Conservation (phyloP, 2,113 vertebrate genomes). For the Oncorhynchus mykiss region DNA sequence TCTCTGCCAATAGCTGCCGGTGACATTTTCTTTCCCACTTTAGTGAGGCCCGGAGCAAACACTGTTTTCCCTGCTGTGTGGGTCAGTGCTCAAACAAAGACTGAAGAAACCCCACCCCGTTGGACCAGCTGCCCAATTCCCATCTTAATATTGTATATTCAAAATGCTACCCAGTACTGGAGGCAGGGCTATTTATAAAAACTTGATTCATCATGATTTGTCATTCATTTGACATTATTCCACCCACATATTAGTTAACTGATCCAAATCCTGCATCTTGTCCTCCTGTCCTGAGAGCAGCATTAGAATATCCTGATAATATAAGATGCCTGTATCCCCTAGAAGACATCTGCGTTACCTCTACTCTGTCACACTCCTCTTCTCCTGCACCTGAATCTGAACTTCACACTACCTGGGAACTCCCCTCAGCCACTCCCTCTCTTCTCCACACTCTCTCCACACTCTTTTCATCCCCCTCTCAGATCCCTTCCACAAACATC, state of each 20-base stretch:
- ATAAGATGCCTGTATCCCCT: not conserved
- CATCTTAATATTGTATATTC: conserved; percentile 45
- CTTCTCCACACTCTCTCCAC: conserved; percentile 59
- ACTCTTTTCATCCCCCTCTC: conserved; percentile 76
- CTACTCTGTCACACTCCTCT: conserved; percentile 3
- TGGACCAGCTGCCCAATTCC: conserved; percentile 72
- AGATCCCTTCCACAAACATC: conserved; percentile 88
- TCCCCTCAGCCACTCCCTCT: conserved; percentile 34
- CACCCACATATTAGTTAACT: too few species aligned
- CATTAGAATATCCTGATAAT: not conserved
- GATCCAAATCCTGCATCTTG: too few species aligned
- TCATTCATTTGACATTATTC: too few species aligned
- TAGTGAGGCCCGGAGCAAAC: conserved; percentile 40
- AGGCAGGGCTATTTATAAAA: conserved; percentile 13
- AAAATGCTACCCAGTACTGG: conserved; percentile 33
- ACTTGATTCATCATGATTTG: too few species aligned
- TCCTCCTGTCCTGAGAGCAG: not conserved
- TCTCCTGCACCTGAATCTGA: not conserved
- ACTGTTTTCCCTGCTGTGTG: conserved; percentile 60
- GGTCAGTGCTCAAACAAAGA: conserved; percentile 50
- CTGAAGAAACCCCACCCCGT: conserved; percentile 33
- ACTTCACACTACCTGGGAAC: not conserved
- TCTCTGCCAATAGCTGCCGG: conserved; percentile 28
- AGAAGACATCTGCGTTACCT: conserved; percentile 4
- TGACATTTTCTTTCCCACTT: conserved; percentile 63